phyloP scores from a whole-genome alignment of 2,797 vertebrate species.

The Cynopterus sphinx region DNA sequence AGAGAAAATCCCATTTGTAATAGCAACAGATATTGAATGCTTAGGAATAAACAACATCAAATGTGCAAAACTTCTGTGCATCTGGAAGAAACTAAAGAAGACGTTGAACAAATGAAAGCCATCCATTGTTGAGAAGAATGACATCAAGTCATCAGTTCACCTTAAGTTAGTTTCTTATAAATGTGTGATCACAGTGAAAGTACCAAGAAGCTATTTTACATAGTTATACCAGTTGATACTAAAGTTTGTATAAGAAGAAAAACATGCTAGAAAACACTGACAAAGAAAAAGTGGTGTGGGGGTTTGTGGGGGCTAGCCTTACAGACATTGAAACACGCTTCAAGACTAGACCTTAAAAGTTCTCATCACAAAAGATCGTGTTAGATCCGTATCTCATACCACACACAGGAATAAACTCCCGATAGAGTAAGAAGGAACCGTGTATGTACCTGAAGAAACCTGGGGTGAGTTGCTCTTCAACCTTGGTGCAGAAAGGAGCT shows the following conservation, averaged over 20 bases:
- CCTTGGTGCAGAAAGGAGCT: neutral
- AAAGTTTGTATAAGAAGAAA: neutral
- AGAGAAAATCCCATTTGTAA: neutral
- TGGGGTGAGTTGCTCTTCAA: neutral
- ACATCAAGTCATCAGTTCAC: neutral
- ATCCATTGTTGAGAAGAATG: neutral
- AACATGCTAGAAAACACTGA: neutral
- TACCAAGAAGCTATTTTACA: neutral
- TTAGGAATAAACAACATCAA: constrained; percentile 28
- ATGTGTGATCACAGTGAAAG: neutral
- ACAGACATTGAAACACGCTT: neutral
- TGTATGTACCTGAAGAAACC: neutral
- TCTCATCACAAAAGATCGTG: neutral
- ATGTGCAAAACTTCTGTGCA: neutral
- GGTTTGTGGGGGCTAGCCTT: neutral
- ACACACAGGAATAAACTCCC: neutral
- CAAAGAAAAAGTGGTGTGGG: neutral
- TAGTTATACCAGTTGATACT: neutral
- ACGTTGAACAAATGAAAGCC: neutral
- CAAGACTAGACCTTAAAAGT: neutral
- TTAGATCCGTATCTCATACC: neutral
- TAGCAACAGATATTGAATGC: neutral
- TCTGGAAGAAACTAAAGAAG: neutral
- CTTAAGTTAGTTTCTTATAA: neutral
- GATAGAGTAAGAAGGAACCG: neutral